Conservation (phyloP, 1,140 invertebrate genomes). For the Goniozus legneri region DNA sequence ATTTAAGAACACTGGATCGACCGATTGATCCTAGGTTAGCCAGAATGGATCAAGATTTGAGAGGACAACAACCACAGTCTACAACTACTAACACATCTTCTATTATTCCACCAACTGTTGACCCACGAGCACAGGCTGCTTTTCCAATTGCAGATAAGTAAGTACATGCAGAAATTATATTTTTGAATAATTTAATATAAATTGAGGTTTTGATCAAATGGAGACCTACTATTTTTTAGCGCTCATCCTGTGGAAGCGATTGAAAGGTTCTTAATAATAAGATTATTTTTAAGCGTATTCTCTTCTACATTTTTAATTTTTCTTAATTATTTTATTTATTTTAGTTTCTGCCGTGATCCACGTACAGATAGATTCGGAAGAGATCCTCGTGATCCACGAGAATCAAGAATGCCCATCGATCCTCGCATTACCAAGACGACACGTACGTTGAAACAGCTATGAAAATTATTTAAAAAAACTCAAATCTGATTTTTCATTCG, state of each 20-base stretch:
- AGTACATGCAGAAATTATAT: constrained; percentile 21
- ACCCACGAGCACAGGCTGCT: constrained; percentile 27
- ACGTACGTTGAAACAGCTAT: constrained; percentile 48
- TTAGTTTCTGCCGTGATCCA: constrained; percentile 54
- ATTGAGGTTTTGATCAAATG: constrained; percentile 8
- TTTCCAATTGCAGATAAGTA: constrained; percentile 47
- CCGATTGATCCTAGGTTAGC: constrained; percentile 56
- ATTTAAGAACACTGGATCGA: constrained; percentile 55
- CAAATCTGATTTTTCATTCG: too few relatives aligned
- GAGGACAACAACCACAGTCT: constrained; percentile 51
- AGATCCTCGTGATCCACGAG: constrained; percentile 66
- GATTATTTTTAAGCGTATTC: constrained; percentile 9
- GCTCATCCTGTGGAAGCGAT: constrained; percentile 49
- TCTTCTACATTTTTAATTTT: constrained; percentile 18
- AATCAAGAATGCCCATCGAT: constrained; percentile 60
- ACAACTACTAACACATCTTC: constrained; percentile 59
- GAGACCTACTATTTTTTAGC: constrained; percentile 34
- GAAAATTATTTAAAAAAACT: neutral
- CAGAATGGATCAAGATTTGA: constrained; percentile 62
- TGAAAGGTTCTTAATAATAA: constrained; percentile 42
- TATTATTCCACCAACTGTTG: constrained; percentile 34
- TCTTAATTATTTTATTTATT: constrained; percentile 20
- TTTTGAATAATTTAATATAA: neutral
- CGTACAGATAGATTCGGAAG: constrained; percentile 56
- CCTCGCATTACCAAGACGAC: constrained; percentile 60